Base-by-base conservation (phyloP, 2,113 vertebrate species). In the Camarhynchus parvulus region DNA sequence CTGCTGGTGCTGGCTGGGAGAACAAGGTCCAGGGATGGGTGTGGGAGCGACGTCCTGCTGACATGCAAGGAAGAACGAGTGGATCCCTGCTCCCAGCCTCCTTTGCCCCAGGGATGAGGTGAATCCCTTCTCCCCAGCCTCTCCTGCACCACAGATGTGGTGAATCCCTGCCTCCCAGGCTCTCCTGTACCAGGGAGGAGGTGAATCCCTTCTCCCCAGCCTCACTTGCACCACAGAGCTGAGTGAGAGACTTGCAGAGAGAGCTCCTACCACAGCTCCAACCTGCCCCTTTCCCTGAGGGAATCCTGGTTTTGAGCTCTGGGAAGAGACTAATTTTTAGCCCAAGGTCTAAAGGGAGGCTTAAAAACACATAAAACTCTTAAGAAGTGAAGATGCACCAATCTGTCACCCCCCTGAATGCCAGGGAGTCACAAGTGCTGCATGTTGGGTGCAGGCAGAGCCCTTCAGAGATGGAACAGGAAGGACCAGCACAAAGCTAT, bases 11-110 rank as follows among this genome's bases (percentile, higher is more conserved):
- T 55, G 19, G 59, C 72, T 73, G 50, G 7, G 17, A 90, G 83
- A 72, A 77, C 64, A 19, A 74, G 76, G 94, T 35, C 46, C 64
- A 47, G 72, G 42, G 22, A 13, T 1, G 3, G 47, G 25, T 0
- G 7, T 11, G 21, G 31, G 66, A 39, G 61, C 0, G 7, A 92
- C 0, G 0, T 11, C 19, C 30, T 67, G 41, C 31, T 6, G 2
- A 30, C 39, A 17, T 0, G 5, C 33, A 42, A 42, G 52, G 55
- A 59, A 27, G 39, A 7, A 62, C 0, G 30, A 58, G 28, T 30
- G 47, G 15, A 42, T 55, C 22, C 49, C 49, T 72, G 15, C 21
- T 62, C 35, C 5, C 41, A 55, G 11, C 21, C 15, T 10, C 15
- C 0, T 11, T 35, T 35, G 37, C 3, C 3, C 31, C 52, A 37